phyloP scores from a whole-genome alignment of 2,888 invertebrate species.

The Pyralis farinalis region DNA sequence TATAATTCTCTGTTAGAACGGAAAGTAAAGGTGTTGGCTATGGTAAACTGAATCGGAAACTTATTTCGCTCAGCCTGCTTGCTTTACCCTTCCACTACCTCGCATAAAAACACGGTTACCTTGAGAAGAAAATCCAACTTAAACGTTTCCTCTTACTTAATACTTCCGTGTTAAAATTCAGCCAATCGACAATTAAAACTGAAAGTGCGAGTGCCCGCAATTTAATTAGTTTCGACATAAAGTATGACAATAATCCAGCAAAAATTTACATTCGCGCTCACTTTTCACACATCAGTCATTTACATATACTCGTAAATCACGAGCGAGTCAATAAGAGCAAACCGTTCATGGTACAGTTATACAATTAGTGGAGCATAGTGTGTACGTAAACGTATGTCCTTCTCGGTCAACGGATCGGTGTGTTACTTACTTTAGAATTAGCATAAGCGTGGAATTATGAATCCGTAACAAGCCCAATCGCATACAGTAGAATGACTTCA shows the following conservation, averaged over 20 bases:
- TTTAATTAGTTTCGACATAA: background rate
- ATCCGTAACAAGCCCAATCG: too few species aligned
- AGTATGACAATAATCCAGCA: background rate
- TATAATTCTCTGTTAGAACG: too few species aligned
- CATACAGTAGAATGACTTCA: too few species aligned
- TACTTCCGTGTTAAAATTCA: too few species aligned
- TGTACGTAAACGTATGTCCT: constrained; percentile 30
- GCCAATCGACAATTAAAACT: too few species aligned
- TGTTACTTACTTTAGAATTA: constrained; percentile 32
- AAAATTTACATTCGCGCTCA: background rate
- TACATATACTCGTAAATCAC: background rate
- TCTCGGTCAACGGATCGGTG: constrained; percentile 41
- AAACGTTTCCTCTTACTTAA: too few species aligned
- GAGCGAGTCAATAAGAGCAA: background rate
- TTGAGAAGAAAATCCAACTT: too few species aligned
- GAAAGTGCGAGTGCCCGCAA: background rate
- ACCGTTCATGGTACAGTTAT: constrained; percentile 40
- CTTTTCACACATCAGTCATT: background rate
- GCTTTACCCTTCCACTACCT: too few species aligned
- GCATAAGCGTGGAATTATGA: constrained; percentile 28
- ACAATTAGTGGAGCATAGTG: constrained; percentile 50
- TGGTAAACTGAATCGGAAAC: too few species aligned
- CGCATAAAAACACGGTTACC: too few species aligned
- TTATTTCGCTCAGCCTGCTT: too few species aligned
- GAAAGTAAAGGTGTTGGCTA: too few species aligned